A percentile compares a stretch with the other conserved stretches of the same genome.
phyloP scores from a whole-genome alignment of 2,888 invertebrate species.

The Glaucopsyche alexis region DNA sequence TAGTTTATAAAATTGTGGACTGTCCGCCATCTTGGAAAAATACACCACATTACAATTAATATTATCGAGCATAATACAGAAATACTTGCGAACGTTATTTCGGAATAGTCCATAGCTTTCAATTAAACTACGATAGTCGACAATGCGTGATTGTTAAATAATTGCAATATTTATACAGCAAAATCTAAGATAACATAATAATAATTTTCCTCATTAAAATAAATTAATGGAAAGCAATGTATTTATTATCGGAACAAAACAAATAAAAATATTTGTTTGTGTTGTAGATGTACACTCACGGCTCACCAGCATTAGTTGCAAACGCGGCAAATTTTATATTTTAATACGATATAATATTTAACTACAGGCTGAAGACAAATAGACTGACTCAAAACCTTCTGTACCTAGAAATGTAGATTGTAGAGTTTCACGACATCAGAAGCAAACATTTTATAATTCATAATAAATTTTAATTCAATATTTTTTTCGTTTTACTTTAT shows the following conservation, averaged over 20 bases:
- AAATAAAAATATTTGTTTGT: not conserved
- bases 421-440: too few relatives aligned
- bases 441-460: too few relatives aligned
- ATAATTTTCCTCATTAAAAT: not conserved
- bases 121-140: not conserved
- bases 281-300: too few relatives aligned
- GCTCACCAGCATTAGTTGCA: too few relatives aligned
- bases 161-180: not conserved
- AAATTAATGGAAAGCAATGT: constrained; percentile 5
- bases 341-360: too few relatives aligned
- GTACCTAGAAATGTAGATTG: too few relatives aligned
- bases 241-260: not conserved
- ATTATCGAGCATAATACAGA: constrained; percentile 37
- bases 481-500: too few relatives aligned
- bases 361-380: too few relatives aligned
- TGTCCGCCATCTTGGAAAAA: constrained; percentile 40
- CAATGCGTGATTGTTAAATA: not conserved
- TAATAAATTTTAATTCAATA: too few relatives aligned
- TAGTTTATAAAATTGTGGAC: constrained; percentile 41
- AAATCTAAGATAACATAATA: not conserved
- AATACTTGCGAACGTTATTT: not conserved
- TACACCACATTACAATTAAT: constrained; percentile 38
- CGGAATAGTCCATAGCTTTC: not conserved
- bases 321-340: too few relatives aligned
- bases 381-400: too few relatives aligned